These are phyloP conservation scores for Homarus gammarus DNA, from an alignment of 2,888 invertebrate genomes.

Conservation along the genomic window DNA sequence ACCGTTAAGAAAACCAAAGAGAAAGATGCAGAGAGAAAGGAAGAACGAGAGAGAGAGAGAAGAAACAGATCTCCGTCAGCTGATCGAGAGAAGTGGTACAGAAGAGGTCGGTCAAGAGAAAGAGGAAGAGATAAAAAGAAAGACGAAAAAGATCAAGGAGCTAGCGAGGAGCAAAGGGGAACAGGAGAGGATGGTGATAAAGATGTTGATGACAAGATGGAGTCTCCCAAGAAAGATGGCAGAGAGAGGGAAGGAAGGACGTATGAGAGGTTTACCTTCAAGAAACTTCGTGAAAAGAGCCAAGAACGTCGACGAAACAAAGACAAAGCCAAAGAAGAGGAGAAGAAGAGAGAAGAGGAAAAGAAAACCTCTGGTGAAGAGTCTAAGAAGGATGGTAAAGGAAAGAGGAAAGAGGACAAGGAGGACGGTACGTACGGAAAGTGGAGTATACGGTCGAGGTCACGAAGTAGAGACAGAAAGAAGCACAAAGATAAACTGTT, in stretches of 20 bases:
- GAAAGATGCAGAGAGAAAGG: slow-evolving; percentile 70
- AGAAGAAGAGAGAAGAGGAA: slow-evolving; percentile 37
- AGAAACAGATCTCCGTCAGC: slow-evolving; percentile 67
- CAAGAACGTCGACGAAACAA: slow-evolving; percentile 65
- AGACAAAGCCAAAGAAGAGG: slow-evolving; percentile 63
- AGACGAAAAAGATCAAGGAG: slow-evolving; percentile 37
- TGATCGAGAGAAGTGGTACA: slow-evolving; percentile 74
- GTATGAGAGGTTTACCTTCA: slow-evolving; percentile 72
- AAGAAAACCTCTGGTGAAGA: slow-evolving; percentile 43
- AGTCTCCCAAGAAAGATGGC: slow-evolving; percentile 53
- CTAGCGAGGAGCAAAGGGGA: slow-evolving; percentile 16
- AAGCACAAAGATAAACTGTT: slow-evolving; percentile 55
- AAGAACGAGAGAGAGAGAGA: slow-evolving; percentile 44
- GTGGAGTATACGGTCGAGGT: slow-evolving; percentile 64
- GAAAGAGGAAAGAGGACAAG: slow-evolving; percentile 58
- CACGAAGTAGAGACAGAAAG: slow-evolving; percentile 66
- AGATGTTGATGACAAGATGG: slow-evolving; percentile 34
- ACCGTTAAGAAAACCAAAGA: slow-evolving; percentile 74
- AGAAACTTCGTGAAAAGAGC: slow-evolving; percentile 71
- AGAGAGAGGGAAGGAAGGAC: slow-evolving; percentile 66
- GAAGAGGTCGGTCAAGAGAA: slow-evolving; percentile 70
- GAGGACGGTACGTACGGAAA: slow-evolving; percentile 58
- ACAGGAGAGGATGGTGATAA: slow-evolving; percentile 39
- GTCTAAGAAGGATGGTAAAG: slow-evolving; percentile 49
- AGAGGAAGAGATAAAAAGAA: slow-evolving; percentile 60